A percentile compares a stretch with the other conserved stretches of the same genome.
Conservation (phyloP, 2,797 vertebrate genomes). For the Mallotus villosus region DNA sequence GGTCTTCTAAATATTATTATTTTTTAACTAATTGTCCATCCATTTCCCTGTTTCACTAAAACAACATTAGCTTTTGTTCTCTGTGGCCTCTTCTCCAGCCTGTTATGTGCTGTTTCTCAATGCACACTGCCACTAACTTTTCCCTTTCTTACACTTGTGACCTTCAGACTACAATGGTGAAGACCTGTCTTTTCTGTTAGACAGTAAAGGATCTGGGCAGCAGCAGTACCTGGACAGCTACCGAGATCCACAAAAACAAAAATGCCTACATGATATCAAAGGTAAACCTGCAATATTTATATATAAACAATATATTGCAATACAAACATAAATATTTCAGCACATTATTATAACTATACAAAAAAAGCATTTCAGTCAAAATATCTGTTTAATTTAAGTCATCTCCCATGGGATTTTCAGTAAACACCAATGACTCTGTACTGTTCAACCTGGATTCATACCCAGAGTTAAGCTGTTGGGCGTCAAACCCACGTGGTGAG, state of each 20-base stretch:
- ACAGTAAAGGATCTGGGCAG: conserved; percentile 67
- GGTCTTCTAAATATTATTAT: background rate
- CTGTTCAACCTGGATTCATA: conserved; percentile 74
- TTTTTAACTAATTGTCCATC: background rate
- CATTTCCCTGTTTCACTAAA: background rate
- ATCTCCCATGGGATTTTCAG: conserved; percentile 41
- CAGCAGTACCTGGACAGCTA: conserved; percentile 58
- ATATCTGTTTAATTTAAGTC: background rate
- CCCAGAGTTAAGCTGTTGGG: conserved; percentile 76
- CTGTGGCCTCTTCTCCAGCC: background rate
- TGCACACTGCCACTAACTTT: conserved; percentile 34
- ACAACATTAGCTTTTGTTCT: background rate
- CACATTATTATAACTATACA: too few species aligned
- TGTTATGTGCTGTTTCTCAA: background rate
- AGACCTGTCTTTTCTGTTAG: conserved; percentile 83
- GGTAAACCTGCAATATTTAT: conserved; percentile 48
- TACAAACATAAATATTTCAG: too few species aligned
- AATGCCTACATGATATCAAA: conserved; percentile 57
- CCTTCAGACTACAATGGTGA: conserved; percentile 79
- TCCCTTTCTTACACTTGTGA: conserved; percentile 37
- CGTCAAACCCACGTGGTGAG: conserved; percentile 73
- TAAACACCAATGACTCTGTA: conserved; percentile 43
- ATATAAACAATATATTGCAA: too few species aligned
- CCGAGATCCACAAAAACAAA: conserved; percentile 47
- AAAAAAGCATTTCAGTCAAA: too few species aligned